These are phyloP conservation scores for Drosophila bocqueti DNA, from an alignment of 1,140 invertebrate genomes.

Conservation along the genomic window DNA sequence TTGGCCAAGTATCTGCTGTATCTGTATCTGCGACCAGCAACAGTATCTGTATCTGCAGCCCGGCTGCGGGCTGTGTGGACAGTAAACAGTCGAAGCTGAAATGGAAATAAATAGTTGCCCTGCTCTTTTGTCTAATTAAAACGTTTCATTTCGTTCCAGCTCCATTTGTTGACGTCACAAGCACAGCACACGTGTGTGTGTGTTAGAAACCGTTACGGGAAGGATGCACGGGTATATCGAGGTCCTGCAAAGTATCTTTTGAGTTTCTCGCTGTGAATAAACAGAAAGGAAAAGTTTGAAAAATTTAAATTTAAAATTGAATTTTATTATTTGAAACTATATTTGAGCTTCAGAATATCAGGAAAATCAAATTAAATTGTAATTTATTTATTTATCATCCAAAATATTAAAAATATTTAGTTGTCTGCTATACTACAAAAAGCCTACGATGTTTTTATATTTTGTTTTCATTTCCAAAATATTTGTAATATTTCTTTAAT, in stretches of 20 bases:
- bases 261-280: too few relatives aligned
- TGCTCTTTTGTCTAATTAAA: slow-evolving; percentile 82
- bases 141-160: slow-evolving; percentile 66
- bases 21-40: slow-evolving; percentile 15
- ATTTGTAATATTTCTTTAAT: not conserved
- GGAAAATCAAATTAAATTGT: not conserved
- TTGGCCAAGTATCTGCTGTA: slow-evolving; percentile 27
- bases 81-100: slow-evolving; percentile 49
- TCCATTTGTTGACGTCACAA: slow-evolving; percentile 66
- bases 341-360: not conserved
- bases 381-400: not conserved
- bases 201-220: not conserved
- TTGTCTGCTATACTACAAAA: too few relatives aligned
- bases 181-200: slow-evolving; percentile 28
- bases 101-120: slow-evolving; percentile 81
- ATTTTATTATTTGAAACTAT: not conserved
- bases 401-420: too few relatives aligned
- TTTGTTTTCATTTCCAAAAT: not conserved
- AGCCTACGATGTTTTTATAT: too few relatives aligned
- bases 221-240: not conserved
- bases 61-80: slow-evolving; percentile 44
- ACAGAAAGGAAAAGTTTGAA: too few relatives aligned
- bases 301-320: not conserved
- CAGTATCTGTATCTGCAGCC: slow-evolving; percentile 34
- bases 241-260: not conserved